phyloP scores from a whole-genome alignment of 64 coral and sea anemone genomes.

The Montipora capricornis region DNA sequence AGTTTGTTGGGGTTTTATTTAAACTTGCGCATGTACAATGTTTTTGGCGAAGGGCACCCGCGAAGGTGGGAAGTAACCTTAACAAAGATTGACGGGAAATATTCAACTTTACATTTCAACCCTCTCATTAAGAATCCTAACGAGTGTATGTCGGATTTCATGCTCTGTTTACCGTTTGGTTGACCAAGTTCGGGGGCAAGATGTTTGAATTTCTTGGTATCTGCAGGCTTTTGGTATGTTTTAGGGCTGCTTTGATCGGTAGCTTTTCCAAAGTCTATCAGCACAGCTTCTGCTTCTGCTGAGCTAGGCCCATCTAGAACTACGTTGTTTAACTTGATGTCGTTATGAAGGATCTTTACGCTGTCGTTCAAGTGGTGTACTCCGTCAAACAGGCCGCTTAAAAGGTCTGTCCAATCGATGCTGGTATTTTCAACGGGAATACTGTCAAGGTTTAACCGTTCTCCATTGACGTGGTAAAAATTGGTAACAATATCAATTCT shows the following conservation, averaged over 20 bases:
- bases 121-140: conserved; percentile 28
- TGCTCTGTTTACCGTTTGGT: conserved; percentile 22
- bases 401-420: not conserved
- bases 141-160: conserved; percentile 42
- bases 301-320: conserved; percentile 18
- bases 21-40: too few relatives aligned
- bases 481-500: conserved; percentile 6
- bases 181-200: conserved; percentile 50
- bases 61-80: too few relatives aligned
- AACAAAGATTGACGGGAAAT: not conserved
- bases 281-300: conserved; percentile 23
- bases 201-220: conserved; percentile 19
- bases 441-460: conserved; percentile 2
- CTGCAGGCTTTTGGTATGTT: conserved; percentile 1
- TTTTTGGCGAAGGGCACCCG: too few relatives aligned
- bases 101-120: not conserved
- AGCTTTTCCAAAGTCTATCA: conserved; percentile 61
- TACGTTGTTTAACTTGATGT: conserved; percentile 55
- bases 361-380: conserved; percentile 14
- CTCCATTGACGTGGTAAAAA: conserved; percentile 16
- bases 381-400: not conserved
- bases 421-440: not conserved
- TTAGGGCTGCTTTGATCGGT: conserved; percentile 41
- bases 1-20: too few relatives aligned
- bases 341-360: conserved; percentile 37